Conservation (phyloP, 2,888 invertebrate genomes). For the Epinotia demarniana region DNA sequence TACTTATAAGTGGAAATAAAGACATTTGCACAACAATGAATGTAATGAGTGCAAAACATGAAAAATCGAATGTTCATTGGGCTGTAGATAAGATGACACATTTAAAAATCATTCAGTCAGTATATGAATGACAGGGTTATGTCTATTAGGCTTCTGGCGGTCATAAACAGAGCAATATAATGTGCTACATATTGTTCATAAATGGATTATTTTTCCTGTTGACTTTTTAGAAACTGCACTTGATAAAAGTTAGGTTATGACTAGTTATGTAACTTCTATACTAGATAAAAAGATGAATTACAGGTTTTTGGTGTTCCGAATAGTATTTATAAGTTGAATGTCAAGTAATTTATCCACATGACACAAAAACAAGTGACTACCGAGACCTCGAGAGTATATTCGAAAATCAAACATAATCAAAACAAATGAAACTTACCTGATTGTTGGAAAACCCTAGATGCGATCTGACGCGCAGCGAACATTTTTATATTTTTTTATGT, state of each 20-base stretch:
- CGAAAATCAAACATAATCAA: constrained; percentile 19
- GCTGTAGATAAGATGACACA: neutral
- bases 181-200: neutral
- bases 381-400: neutral
- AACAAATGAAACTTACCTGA: constrained; percentile 63
- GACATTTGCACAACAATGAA: too few relatives aligned
- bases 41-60: too few relatives aligned
- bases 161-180: neutral
- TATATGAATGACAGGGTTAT: neutral
- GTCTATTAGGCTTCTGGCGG: neutral
- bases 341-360: neutral
- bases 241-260: constrained; percentile 59
- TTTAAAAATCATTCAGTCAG: neutral
- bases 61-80: neutral
- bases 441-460: constrained; percentile 72
- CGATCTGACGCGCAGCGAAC: constrained; percentile 67
- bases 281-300: constrained; percentile 1
- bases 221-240: constrained; percentile 13
- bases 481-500: constrained; percentile 54
- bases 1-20: too few relatives aligned
- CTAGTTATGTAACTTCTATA: constrained; percentile 63
- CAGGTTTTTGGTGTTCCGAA: neutral
- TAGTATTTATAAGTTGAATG: neutral
- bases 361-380: neutral
- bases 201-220: constrained; percentile 33